Conservation (phyloP, 2,113 vertebrate genomes). For the Rostratula benghalensis region DNA sequence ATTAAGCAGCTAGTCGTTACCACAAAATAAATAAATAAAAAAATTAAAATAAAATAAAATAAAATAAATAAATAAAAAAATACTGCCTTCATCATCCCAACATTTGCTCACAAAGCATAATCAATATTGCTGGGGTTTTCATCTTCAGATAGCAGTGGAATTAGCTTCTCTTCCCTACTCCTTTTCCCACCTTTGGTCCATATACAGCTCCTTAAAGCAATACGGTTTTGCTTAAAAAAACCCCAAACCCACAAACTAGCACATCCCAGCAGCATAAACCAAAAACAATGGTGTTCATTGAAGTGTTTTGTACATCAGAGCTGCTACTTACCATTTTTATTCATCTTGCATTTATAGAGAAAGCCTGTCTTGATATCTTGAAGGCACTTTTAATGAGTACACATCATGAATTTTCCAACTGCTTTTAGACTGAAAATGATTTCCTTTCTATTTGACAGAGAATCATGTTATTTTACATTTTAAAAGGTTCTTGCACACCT, state of each 20-base stretch:
- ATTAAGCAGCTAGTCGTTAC: background rate
- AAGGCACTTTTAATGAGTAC: conserved; percentile 61
- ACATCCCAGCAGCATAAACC: background rate
- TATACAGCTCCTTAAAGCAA: background rate
- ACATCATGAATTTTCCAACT: conserved; percentile 49
- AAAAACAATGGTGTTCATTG: background rate
- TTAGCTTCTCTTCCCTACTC: background rate
- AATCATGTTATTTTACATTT: conserved; percentile 63
- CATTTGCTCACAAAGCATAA: background rate
- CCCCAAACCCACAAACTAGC: no score
- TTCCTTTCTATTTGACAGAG: conserved; percentile 51
- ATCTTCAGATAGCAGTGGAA: background rate
- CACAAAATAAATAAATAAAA: no score
- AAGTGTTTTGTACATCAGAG: conserved; percentile 14
- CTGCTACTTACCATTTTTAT: conserved; percentile 26
- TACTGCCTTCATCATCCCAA: background rate
- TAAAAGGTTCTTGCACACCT: conserved; percentile 50
- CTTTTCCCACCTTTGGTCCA: background rate
- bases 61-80: no score
- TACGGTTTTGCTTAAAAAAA: background rate
- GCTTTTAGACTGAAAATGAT: conserved; percentile 32
- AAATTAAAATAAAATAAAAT: background rate
- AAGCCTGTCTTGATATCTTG: conserved; percentile 41
- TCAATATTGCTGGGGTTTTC: background rate
- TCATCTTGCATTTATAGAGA: conserved; percentile 19